These are phyloP conservation scores for Eonycteris spelaea DNA, from an alignment of 2,113 vertebrate genomes.

Conservation along the genomic window DNA sequence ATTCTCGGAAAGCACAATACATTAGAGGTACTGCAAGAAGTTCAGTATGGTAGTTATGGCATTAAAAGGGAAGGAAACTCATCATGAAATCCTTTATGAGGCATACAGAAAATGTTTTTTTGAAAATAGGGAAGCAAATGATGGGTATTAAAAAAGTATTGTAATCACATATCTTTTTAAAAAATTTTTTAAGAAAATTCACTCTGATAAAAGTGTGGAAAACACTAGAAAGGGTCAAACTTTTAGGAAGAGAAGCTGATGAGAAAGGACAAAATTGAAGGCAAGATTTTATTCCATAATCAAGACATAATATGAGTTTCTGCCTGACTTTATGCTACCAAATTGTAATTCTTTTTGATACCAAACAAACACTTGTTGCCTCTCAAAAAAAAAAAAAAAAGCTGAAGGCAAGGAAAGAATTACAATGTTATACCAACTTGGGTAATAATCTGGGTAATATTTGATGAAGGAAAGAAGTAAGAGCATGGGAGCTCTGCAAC, in stretches of 20 bases:
- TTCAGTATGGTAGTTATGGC: not conserved
- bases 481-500: not conserved
- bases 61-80: too few species aligned
- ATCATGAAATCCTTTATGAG: not conserved
- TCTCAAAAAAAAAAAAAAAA: not conserved
- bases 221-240: not conserved
- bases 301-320: not conserved
- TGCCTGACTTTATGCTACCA: not conserved
- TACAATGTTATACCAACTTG: not conserved
- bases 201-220: not conserved
- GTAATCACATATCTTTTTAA: not conserved
- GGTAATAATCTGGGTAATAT: not conserved
- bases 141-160: not conserved
- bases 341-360: not conserved
- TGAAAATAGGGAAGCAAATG: not conserved
- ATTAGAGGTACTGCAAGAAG: not conserved
- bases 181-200: not conserved
- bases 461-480: not conserved
- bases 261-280: not conserved
- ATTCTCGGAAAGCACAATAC: not conserved
- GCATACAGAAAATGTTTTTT: not conserved
- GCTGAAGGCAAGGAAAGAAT: not conserved
- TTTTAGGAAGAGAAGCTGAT: not conserved
- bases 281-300: not conserved
- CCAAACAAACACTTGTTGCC: not conserved